Percentiles rank a stretch among this genome's conserved stretches.
phyloP scores from a whole-genome alignment of 2,797 vertebrate genomes.

The Carcharodon carcharias region DNA sequence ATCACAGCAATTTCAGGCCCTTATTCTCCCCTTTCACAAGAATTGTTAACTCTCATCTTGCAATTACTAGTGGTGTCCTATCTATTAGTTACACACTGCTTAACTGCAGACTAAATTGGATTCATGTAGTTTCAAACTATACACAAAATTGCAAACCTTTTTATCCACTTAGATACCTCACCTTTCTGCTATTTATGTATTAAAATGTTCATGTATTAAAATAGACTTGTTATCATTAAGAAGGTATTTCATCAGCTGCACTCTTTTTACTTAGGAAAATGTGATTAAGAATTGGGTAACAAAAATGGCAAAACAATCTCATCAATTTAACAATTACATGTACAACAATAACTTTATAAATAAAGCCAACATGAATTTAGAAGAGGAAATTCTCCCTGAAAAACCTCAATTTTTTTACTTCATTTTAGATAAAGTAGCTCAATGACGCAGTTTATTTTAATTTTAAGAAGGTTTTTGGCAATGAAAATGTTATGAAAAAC shows the following conservation, averaged over 20 bases:
- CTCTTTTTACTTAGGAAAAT: background rate
- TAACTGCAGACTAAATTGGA: background rate
- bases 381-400: background rate
- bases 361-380: background rate
- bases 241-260: background rate
- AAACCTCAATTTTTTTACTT: background rate
- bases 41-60: background rate
- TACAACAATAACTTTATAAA: background rate
- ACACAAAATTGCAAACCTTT: background rate
- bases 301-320: background rate
- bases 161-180: background rate
- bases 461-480: background rate
- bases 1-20: background rate
- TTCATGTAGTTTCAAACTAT: background rate
- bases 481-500: background rate
- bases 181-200: background rate
- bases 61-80: background rate
- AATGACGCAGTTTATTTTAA: background rate
- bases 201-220: background rate
- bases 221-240: background rate
- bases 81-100: background rate
- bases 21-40: background rate
- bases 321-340: background rate
- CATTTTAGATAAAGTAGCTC: background rate
- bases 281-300: background rate